A percentile compares a stretch with the other conserved stretches of the same genome.
phyloP scores from a whole-genome alignment of 2,888 invertebrate genomes.

The Yponomeuta plumbellus region DNA sequence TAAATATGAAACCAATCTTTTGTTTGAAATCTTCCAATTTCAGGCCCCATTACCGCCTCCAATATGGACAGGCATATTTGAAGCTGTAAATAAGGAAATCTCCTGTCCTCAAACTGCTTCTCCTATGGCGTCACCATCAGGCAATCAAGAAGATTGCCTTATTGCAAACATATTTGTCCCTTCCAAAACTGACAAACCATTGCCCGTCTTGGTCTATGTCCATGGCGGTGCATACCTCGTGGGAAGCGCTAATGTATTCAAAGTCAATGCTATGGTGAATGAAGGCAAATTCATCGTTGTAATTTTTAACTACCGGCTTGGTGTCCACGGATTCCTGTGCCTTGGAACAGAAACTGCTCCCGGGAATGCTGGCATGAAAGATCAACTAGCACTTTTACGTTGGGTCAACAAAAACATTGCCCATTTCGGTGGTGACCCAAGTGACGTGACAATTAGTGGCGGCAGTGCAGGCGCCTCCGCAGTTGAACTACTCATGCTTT shows the following conservation, averaged over 20 bases:
- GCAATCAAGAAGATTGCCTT: constrained; percentile 9
- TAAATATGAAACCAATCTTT: too few relatives aligned
- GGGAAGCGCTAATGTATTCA: constrained; percentile 23
- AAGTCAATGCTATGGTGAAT: constrained; percentile 22
- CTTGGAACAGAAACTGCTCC: constrained; percentile 36
- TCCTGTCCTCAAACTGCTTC: constrained; percentile 2
- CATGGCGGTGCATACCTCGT: constrained; percentile 35
- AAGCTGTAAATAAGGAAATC: not conserved
- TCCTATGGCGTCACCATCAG: too few relatives aligned
- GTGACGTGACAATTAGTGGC: constrained; percentile 47
- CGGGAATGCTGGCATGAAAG: constrained; percentile 53
- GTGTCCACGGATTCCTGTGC: constrained; percentile 38
- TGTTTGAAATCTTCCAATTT: not conserved
- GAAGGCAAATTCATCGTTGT: constrained; percentile 26
- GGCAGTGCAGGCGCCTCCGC: constrained; percentile 48
- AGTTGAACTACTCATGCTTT: constrained; percentile 44
- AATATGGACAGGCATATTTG: constrained; percentile 5
- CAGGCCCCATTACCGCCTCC: constrained; percentile 14
- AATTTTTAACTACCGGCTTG: constrained; percentile 32
- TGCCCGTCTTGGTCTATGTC: constrained; percentile 35
- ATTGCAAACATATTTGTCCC: constrained; percentile 30
- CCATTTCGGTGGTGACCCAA: constrained; percentile 47
- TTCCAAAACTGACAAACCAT: constrained; percentile 26
- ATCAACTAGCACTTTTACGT: constrained; percentile 45
- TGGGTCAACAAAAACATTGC: constrained; percentile 50